Evolutionary conservation across 2,113 vertebrate species (phyloP), one percentile per base, ranked within the genome.

Genomic region (Apus apus): DNA sequence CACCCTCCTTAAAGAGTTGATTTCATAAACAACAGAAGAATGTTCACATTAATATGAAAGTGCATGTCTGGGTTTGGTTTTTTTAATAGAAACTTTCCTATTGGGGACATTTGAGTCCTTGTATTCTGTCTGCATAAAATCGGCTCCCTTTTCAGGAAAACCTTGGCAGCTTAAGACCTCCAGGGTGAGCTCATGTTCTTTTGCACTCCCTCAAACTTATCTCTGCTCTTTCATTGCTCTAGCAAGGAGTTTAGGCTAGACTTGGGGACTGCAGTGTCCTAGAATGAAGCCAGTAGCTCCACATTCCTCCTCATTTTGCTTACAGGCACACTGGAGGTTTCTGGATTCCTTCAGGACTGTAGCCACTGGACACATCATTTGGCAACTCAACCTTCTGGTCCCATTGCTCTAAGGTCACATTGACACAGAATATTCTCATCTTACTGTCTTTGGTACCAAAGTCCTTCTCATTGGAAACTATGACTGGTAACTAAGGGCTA

Each of bases 11-110:
- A 58, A 95, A 96, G 95, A 97, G 94, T 91, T 97, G 93, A 97
- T 97, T 97, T 97, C 92, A 97, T 97, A 97, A 98, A 98, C 97
- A 98, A 98, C 96, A 97, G 95, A 95, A 95, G 68, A 96, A 97
- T 97, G 97, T 98, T 98, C 96, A 97, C 96, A 97, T 98, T 97
- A 98, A 97, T 98, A 97, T 86, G 90, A 94, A 97, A 98, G 97
- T 79, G 83, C 90, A 78, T 95, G 96, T 98, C 97, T 98, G 96
- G 91, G 93, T 89, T 96, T 94, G 93, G 65, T 92, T 80, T 97
- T 97, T 98, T 97, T 93, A 97, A 98, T 96, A 98, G 97, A 97
- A 96, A 97, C 89, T 97, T 98, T 98, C 96, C 97, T 96, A 97
- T 12, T 97, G 91, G 89, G 97, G 97, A 98, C 98, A 98, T 96